Evolutionary conservation across 37 sponge, comb jelly and placozoan genomes (phyloP).

Genomic region (Mnemiopsis leidyi): DNA sequence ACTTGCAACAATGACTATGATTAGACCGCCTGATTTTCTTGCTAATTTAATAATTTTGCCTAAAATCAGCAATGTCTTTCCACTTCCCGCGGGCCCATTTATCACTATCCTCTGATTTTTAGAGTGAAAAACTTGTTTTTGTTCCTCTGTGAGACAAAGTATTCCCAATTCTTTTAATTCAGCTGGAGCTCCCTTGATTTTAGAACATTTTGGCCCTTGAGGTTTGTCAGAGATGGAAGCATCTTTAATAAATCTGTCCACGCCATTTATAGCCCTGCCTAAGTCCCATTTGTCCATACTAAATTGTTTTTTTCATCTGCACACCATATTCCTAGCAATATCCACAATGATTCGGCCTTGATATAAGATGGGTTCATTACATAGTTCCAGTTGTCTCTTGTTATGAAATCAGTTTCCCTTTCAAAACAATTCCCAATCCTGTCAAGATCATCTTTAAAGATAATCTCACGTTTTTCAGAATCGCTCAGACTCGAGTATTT

Average conservation of each 20-base stretch:
- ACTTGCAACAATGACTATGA: not conserved
- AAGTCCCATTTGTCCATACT: not conserved
- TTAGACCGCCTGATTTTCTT: not conserved
- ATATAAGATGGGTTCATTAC: no score
- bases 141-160: not conserved
- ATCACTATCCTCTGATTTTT: not conserved
- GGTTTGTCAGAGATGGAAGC: not conserved
- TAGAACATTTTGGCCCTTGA: not conserved
- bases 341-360: not conserved
- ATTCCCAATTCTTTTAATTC: not conserved
- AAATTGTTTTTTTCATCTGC: not conserved
- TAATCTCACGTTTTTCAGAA: not conserved
- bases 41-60: not conserved
- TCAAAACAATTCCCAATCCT: not conserved
- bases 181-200: not conserved
- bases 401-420: not conserved
- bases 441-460: not conserved
- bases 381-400: not conserved
- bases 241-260: not conserved
- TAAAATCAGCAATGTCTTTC: not conserved
- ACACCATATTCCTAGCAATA: not conserved
- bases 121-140: not conserved
- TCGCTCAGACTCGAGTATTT: not conserved
- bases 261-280: not conserved
- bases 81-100: not conserved